Conservation (phyloP, 2,113 vertebrate species). For the Rhinolophus sinicus region DNA sequence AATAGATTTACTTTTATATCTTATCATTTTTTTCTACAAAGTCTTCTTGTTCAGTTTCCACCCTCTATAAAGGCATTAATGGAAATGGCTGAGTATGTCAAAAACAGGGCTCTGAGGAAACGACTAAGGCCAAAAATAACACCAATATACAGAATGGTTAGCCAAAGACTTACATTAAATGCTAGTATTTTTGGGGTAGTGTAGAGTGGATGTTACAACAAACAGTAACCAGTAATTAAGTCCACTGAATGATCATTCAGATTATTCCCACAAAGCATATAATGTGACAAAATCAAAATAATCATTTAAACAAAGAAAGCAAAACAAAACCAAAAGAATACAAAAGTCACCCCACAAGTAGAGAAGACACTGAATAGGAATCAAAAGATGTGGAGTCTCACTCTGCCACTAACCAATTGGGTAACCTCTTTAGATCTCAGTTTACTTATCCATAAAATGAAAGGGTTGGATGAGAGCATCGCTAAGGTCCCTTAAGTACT, state of each 20-base stretch:
- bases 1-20: conserved; percentile 18
- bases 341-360: conserved; percentile 30
- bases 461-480: conserved; percentile 38
- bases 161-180: conserved; percentile 42
- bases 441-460: conserved; percentile 45
- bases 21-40: conserved; percentile 43
- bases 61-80: conserved; percentile 33
- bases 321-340: conserved; percentile 61
- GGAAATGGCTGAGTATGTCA: conserved; percentile 44
- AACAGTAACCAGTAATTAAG: conserved; percentile 54
- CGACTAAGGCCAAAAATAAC: conserved; percentile 55
- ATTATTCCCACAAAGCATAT: neutral
- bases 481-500: conserved; percentile 33
- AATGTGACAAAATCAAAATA: conserved; percentile 53
- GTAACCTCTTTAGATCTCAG: neutral
- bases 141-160: conserved; percentile 29
- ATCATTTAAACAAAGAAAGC: conserved; percentile 69
- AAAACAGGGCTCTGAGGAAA: conserved; percentile 48
- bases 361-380: conserved; percentile 15
- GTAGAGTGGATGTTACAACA: conserved; percentile 6
- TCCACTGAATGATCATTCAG: conserved; percentile 39
- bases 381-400: conserved; percentile 22
- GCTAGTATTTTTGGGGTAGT: neutral
- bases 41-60: conserved; percentile 19
- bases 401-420: conserved; percentile 30